Evolutionary conservation across 2,888 invertebrate genomes (phyloP), one percentile per base, ranked within the genome.

Genomic region (Xylota sylvarum): DNA sequence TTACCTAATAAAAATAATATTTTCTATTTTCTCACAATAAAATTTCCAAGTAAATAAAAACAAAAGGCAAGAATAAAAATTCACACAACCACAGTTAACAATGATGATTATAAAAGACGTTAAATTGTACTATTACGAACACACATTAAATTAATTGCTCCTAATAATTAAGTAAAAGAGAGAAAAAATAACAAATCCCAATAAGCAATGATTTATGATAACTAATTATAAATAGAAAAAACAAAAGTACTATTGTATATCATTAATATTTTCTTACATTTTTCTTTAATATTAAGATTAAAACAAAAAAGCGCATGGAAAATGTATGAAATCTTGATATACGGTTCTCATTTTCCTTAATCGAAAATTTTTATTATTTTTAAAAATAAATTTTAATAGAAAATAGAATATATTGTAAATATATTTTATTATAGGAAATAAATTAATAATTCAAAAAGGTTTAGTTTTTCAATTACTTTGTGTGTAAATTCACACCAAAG

Each of bases 191-290:
- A 73, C 60, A 56, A 73, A 79, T 50, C 9, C 69, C 43, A 52
- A 78, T 43, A 74, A 85, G 84, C 84, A 85, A 85, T 85, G 84
- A 60, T 74, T 81, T 67, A 78, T 67, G 72, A 67, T 70, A 85
- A 56, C 40, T 64, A 55, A 72, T 64, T 60, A 37, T 48, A 48
- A 60, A 77, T 23, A 82, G 46, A 48, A 56, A 35, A 37, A 37
- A 37, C 9, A 37, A 37, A 37, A 6, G 12, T 62, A 82, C 40
- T 69, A 76, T 74, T 70, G 67, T 79, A 64, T 79, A 58, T 40
- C 58, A 70, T 48, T 48, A 60, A 76, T 85, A 69, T 81, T 76
- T 76, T 85, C 83, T 72, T 78, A 78, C 67, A 23, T 52, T 60
- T 35, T 79, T 43, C 46, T 60, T 67, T 60, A 76, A 56, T 6